phyloP scores from a whole-genome alignment of 2,113 vertebrate species.

The Castor canadensis region DNA sequence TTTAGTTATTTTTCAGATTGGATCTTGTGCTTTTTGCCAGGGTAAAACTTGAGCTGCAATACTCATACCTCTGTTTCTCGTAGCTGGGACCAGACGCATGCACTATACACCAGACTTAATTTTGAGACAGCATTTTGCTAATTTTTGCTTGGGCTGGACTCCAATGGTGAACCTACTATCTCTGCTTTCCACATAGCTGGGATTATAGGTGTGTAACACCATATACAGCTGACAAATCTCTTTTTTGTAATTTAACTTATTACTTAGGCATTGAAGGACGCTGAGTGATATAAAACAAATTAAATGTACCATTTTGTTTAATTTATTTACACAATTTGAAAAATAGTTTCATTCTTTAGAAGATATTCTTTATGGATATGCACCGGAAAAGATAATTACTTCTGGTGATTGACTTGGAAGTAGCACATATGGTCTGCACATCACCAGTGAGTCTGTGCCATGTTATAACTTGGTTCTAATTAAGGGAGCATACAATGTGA shows the following conservation, averaged over 20 bases:
- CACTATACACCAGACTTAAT: no score
- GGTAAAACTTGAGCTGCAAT: no score
- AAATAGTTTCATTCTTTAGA: background rate
- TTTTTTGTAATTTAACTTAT: background rate
- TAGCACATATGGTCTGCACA: background rate
- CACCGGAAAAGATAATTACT: background rate
- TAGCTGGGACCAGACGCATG: no score
- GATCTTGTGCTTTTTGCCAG: no score
- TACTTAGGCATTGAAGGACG: background rate
- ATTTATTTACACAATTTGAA: background rate
- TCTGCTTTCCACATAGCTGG: no score
- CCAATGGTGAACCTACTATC: no score
- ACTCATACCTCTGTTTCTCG: no score
- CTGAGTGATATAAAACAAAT: background rate
- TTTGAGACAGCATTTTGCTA: no score
- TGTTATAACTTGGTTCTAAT: background rate
- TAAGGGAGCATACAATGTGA: background rate
- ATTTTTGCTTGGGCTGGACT: no score
- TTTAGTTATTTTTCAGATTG: no score
- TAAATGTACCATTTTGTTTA: background rate
- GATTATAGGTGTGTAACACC: no score
- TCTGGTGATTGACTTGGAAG: background rate
- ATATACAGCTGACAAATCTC: no score
- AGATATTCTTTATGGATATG: background rate
- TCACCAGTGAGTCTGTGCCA: background rate